These are phyloP conservation scores for Ips nitidus DNA, from an alignment of 1,140 invertebrate genomes.

Conservation along the genomic window DNA sequence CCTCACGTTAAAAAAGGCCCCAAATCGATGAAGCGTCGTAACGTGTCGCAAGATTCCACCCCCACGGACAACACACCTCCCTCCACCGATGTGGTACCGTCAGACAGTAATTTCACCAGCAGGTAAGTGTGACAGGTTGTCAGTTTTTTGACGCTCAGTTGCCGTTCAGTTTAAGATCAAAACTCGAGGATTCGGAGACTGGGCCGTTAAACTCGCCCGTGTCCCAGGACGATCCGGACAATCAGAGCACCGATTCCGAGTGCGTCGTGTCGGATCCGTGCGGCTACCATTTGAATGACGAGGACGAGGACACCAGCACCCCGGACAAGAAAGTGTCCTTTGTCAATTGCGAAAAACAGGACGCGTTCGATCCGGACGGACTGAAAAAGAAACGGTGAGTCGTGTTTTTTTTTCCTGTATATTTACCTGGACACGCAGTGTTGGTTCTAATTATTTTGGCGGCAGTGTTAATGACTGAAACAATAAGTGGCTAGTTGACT, in stretches of 20 bases:
- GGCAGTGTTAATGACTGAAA: no score
- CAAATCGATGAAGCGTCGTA: constrained; percentile 50
- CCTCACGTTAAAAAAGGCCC: constrained; percentile 61
- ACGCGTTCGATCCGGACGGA: constrained; percentile 41
- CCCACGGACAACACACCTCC: neutral
- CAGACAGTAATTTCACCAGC: neutral
- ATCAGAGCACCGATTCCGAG: constrained; percentile 49
- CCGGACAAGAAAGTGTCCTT: constrained; percentile 52
- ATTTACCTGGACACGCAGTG: neutral
- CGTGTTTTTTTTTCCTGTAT: neutral
- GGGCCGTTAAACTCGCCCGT: constrained; percentile 42
- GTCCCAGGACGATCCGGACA: constrained; percentile 32
- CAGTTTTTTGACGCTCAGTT: neutral
- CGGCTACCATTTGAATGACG: constrained; percentile 36
- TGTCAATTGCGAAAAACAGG: constrained; percentile 41
- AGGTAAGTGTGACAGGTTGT: neutral
- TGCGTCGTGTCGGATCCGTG: constrained; percentile 50
- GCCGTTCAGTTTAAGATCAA: constrained; percentile 22
- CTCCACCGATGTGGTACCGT: neutral
- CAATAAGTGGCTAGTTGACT: no score
- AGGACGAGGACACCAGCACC: constrained; percentile 25
- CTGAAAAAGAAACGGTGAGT: constrained; percentile 45
- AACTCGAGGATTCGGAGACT: constrained; percentile 43
- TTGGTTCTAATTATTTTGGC: neutral
- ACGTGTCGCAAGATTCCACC: constrained; percentile 37